Conservation (phyloP, 2,888 invertebrate genomes). For the Branchellion lobata region DNA sequence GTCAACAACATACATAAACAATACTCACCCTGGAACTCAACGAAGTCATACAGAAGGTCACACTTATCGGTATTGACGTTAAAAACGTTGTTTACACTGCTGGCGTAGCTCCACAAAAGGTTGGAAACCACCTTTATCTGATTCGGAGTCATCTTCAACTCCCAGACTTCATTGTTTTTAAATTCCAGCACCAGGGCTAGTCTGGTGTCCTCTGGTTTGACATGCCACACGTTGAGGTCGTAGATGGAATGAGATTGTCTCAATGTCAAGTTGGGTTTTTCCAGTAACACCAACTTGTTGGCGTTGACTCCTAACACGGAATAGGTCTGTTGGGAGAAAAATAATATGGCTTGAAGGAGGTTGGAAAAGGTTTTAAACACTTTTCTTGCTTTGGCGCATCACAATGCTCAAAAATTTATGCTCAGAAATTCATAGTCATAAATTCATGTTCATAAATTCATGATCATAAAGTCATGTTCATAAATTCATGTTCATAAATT, state of each 20-base stretch:
- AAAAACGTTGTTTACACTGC: background rate
- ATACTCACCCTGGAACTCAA: constrained; percentile 35
- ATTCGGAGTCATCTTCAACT: constrained; percentile 60
- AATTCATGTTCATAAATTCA: too few species aligned
- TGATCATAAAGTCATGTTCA: too few species aligned
- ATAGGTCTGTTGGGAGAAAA: constrained; percentile 37
- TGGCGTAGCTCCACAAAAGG: constrained; percentile 34
- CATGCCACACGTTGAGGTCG: constrained; percentile 69
- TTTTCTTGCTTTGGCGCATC: too few species aligned
- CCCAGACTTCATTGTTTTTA: constrained; percentile 66
- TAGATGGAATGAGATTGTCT: constrained; percentile 66
- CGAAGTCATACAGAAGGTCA: constrained; percentile 9
- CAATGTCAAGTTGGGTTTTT: constrained; percentile 57
- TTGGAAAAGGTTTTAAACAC: too few species aligned
- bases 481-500: too few species aligned
- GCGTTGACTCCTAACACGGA: constrained; percentile 65
- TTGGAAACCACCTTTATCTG: constrained; percentile 31
- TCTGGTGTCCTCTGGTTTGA: constrained; percentile 68
- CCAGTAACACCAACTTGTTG: constrained; percentile 67
- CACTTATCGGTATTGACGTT: constrained; percentile 5
- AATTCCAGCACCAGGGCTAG: constrained; percentile 69
- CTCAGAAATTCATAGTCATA: too few species aligned
- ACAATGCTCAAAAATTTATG: too few species aligned
- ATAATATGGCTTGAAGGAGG: too few species aligned
- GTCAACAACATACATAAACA: too few species aligned